Evolutionary conservation across 2,888 invertebrate species (phyloP).

Genomic region (Ormyrus labotus): DNA sequence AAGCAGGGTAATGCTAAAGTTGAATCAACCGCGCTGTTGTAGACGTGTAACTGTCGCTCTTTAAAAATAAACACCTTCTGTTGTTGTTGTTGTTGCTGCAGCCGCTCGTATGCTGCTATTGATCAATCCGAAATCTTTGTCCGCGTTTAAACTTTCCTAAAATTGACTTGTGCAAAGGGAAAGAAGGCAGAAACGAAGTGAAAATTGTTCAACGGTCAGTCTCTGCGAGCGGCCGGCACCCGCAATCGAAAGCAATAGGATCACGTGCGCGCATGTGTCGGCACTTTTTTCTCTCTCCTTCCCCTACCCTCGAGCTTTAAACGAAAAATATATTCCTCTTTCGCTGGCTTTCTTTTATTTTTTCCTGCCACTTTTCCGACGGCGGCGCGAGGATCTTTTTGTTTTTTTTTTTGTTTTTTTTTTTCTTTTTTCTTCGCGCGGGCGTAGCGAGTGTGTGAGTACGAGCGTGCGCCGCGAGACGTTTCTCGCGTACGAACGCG

Average conservation of each 20-base stretch:
- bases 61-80: too few relatives aligned
- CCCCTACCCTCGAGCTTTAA: neutral
- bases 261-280: constrained; percentile 50
- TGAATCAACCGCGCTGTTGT: too few relatives aligned
- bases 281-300: constrained; percentile 22
- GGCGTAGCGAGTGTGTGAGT: neutral
- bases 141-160: too few relatives aligned
- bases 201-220: too few relatives aligned
- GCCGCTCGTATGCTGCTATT: too few relatives aligned
- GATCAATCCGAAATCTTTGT: too few relatives aligned
- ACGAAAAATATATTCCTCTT: neutral
- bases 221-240: neutral
- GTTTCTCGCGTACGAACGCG: neutral
- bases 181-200: too few relatives aligned
- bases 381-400: neutral
- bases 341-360: constrained; percentile 4
- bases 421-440: constrained; percentile 7
- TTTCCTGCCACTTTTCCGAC: neutral
- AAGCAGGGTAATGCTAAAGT: too few relatives aligned
- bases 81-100: too few relatives aligned
- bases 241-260: neutral
- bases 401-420: constrained; percentile 14
- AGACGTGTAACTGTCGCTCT: too few relatives aligned
- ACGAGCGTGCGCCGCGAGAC: neutral
- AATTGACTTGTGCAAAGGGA: too few relatives aligned